Conservation (phyloP, 2,113 vertebrate species). For the Solea solea region DNA sequence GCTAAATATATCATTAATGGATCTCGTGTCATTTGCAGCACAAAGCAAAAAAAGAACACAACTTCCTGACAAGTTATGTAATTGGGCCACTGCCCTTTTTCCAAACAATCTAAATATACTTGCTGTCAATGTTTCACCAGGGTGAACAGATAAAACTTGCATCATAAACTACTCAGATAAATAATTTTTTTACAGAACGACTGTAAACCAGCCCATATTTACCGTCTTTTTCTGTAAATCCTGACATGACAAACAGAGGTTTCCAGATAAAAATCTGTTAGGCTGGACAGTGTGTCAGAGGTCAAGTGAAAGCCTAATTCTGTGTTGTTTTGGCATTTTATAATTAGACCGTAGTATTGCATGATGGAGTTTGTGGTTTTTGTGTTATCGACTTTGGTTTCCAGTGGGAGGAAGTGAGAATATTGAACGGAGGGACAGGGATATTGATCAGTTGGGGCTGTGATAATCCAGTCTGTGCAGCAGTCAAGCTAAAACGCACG, state of each 20-base stretch:
- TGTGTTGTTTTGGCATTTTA: neutral
- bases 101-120: neutral
- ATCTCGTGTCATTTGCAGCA: constrained; percentile 10
- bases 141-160: constrained; percentile 2
- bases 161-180: neutral
- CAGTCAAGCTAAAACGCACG: neutral
- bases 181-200: neutral
- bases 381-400: constrained; percentile 30
- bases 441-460: constrained; percentile 49
- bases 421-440: constrained; percentile 36
- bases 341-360: neutral
- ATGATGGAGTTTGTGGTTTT: constrained; percentile 21
- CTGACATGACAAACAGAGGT: no score
- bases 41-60: neutral
- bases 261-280: neutral
- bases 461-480: constrained; percentile 33
- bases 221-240: neutral
- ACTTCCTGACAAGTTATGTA: neutral
- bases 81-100: neutral
- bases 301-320: neutral
- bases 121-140: constrained; percentile 3
- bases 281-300: neutral
- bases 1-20: neutral
- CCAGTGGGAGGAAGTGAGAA: constrained; percentile 26
- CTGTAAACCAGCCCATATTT: neutral